Percentiles rank a stretch among this genome's conserved stretches.
Evolutionary conservation across 1,140 invertebrate species (phyloP).

Genomic region (Caenorhabditis latens): DNA sequence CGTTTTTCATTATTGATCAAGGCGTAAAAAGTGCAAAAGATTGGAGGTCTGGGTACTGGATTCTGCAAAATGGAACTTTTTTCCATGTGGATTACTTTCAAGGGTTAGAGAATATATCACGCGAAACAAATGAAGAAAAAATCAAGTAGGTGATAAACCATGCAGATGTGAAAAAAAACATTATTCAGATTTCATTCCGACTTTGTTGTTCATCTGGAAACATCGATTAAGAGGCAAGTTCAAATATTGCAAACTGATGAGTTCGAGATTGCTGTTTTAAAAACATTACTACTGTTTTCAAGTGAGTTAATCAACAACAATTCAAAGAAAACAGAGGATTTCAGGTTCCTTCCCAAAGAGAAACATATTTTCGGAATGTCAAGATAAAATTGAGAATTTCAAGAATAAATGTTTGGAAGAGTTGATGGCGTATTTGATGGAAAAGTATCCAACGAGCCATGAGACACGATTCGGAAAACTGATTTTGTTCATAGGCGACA

Average conservation of each 20-base stretch:
- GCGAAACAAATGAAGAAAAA: too few relatives aligned
- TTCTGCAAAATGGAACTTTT: constrained; percentile 22
- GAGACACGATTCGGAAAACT: constrained; percentile 13
- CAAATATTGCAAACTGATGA: constrained; percentile 26
- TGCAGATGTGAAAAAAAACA: too few relatives aligned
- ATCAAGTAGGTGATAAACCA: too few relatives aligned
- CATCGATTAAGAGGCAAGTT: background rate
- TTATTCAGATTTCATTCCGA: background rate
- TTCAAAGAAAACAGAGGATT: background rate
- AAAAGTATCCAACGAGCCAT: background rate
- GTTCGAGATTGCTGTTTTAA: background rate
- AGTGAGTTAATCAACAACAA: background rate
- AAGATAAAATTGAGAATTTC: background rate
- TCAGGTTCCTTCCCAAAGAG: background rate
- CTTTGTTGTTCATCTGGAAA: background rate
- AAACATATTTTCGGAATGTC: background rate
- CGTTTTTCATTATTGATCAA: constrained; percentile 17
- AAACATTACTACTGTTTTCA: constrained; percentile 25
- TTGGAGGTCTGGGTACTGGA: background rate
- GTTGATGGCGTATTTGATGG: background rate
- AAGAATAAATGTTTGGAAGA: constrained; percentile 21
- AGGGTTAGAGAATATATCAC: background rate
- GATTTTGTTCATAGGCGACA: constrained; percentile 12
- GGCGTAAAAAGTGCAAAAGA: background rate
- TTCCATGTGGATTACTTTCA: background rate